Evolutionary conservation across 2,113 vertebrate genomes (phyloP).

Genomic region (Aramus guarauna): DNA sequence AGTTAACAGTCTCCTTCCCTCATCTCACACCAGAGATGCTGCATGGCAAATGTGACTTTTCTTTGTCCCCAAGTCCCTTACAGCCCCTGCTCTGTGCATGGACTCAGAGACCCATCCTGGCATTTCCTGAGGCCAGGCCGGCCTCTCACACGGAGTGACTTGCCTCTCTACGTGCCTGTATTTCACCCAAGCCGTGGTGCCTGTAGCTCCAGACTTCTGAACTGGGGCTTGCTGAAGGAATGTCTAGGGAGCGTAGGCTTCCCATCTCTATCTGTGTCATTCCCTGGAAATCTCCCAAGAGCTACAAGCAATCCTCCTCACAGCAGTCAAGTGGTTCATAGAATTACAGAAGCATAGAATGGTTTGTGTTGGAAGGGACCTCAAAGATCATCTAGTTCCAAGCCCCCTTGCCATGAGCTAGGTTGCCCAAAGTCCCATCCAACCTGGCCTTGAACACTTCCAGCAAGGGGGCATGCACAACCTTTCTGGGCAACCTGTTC

Average conservation of each 20-base stretch:
- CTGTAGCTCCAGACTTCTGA: background rate
- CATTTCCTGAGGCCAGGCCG: background rate
- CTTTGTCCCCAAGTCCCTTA: background rate
- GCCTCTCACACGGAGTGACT: background rate
- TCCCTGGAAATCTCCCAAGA: background rate
- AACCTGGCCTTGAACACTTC: too few relatives aligned
- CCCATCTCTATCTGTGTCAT: background rate
- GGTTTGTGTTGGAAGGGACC: too few relatives aligned
- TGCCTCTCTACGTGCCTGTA: background rate
- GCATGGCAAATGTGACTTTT: background rate
- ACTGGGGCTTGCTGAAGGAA: background rate
- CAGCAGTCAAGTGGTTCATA: background rate
- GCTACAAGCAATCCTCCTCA: background rate
- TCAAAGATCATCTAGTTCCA: too few relatives aligned
- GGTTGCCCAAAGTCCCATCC: too few relatives aligned
- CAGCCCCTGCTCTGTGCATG: background rate
- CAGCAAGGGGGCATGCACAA: too few relatives aligned
- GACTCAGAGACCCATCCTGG: background rate
- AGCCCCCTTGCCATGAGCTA: too few relatives aligned
- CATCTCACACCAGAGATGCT: background rate
- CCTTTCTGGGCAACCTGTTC: too few relatives aligned
- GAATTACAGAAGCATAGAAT: too few relatives aligned
- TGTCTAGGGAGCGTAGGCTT: background rate
- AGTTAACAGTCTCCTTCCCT: conserved; percentile 45
- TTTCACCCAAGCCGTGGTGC: background rate